Evolutionary conservation across 2,888 invertebrate genomes (phyloP).

Genomic region (Sarcophaga variegata): DNA sequence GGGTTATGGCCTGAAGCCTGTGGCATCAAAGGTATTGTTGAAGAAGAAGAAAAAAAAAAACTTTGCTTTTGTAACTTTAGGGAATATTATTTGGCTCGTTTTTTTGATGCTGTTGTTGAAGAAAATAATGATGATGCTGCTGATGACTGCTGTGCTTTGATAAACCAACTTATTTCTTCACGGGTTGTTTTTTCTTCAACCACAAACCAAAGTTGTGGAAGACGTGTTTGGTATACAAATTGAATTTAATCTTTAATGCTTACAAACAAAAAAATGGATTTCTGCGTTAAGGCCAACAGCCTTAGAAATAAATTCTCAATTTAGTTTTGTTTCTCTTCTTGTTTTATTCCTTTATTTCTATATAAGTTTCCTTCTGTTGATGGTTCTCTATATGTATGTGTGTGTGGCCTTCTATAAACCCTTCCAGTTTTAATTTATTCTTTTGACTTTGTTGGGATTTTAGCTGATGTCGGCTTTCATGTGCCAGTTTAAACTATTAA

Average conservation of each 20-base stretch:
- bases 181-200: not conserved
- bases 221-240: conserved; percentile 56
- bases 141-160: conserved; percentile 27
- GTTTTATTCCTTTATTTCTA: not conserved
- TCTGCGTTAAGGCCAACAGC: not conserved
- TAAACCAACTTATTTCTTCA: conserved; percentile 10
- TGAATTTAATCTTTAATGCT: conserved; percentile 39
- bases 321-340: not conserved
- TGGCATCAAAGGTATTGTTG: conserved; percentile 15
- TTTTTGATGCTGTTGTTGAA: conserved; percentile 7
- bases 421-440: conserved; percentile 19
- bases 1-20: conserved; percentile 1
- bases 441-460: conserved; percentile 32
- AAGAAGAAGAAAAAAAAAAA: not conserved
- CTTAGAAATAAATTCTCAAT: not conserved
- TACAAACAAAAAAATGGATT: not conserved
- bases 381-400: not conserved
- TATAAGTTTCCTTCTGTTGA: not conserved
- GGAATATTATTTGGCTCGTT: conserved; percentile 43
- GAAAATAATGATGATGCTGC: not conserved
- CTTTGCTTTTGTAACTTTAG: conserved; percentile 16
- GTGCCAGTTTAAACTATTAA: conserved; percentile 54
- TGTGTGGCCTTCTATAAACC: not conserved
- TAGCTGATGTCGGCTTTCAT: conserved; percentile 33
- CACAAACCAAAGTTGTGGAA: not conserved